Percentiles rank a stretch among this genome's conserved stretches.
Conservation (phyloP, 2,797 vertebrate genomes). For the Cottoperca gobio region DNA sequence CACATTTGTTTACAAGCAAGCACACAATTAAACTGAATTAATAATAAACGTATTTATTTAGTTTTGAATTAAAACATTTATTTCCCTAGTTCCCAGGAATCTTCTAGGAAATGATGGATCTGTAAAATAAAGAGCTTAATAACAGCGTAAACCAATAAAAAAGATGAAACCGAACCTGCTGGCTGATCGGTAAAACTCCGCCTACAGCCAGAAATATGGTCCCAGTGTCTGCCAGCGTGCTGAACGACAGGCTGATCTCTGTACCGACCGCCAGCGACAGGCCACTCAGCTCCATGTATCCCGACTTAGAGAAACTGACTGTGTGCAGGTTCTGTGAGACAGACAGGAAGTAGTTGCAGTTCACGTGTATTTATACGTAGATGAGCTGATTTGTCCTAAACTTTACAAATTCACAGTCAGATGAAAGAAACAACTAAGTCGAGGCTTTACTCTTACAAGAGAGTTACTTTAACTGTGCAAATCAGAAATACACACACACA, state of each 20-base stretch:
- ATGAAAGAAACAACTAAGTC: background rate
- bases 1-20: background rate
- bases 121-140: background rate
- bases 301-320: conserved; percentile 93
- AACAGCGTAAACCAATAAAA: conserved; percentile 1
- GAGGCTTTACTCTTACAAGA: conserved; percentile 14
- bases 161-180: conserved; percentile 47
- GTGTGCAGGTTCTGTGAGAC: conserved; percentile 90
- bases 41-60: background rate
- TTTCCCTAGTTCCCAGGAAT: background rate
- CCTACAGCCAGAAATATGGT: conserved; percentile 90
- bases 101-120: background rate
- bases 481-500: conserved; percentile 3
- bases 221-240: conserved; percentile 92
- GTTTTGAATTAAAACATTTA: no score
- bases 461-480: conserved; percentile 15
- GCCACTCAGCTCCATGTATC: conserved; percentile 91
- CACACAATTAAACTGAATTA: background rate
- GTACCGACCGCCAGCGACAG: conserved; percentile 85
- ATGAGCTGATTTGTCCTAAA: background rate
- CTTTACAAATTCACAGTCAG: background rate
- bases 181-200: conserved; percentile 42
- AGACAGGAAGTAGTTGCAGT: background rate
- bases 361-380: background rate
- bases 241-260: conserved; percentile 97